These are phyloP conservation scores for Hofmannophila pseudospretella DNA, from an alignment of 2,888 invertebrate species.

Conservation along the genomic window DNA sequence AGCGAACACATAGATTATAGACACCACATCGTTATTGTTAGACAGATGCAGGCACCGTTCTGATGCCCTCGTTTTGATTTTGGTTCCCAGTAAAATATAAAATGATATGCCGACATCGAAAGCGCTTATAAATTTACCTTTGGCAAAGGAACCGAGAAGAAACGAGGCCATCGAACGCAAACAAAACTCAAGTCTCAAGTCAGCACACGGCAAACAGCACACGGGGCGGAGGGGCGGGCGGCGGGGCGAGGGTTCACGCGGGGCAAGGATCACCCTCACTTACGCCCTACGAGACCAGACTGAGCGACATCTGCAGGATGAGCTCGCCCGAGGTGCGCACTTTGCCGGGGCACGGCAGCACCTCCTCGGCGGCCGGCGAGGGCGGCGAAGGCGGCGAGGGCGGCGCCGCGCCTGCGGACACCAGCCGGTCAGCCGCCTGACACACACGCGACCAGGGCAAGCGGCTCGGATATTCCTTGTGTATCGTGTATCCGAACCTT, in stretches of 20 bases:
- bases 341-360: conserved; percentile 65
- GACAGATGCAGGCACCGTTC: background rate
- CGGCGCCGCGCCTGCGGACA: conserved; percentile 10
- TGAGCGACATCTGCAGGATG: conserved; percentile 42
- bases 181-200: conserved; percentile 14
- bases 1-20: conserved; percentile 12
- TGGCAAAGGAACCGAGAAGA: no score
- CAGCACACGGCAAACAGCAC: conserved; percentile 29
- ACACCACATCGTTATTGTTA: background rate
- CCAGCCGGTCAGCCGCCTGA: background rate
- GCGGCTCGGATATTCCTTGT: background rate
- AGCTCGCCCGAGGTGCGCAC: conserved; percentile 54
- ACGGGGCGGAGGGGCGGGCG: conserved; percentile 17
- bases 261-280: conserved; percentile 52
- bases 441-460: no score
- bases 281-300: conserved; percentile 51
- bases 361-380: conserved; percentile 46
- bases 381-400: conserved; percentile 26
- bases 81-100: no score
- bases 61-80: background rate
- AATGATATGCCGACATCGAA: no score
- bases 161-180: background rate
- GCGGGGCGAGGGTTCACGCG: conserved; percentile 5
- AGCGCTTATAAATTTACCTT: no score
- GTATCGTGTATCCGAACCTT: background rate